A percentile compares a stretch with the other conserved stretches of the same genome.
Conservation (phyloP, 2,113 vertebrate species). For the Phalacrocorax brasilianus region DNA sequence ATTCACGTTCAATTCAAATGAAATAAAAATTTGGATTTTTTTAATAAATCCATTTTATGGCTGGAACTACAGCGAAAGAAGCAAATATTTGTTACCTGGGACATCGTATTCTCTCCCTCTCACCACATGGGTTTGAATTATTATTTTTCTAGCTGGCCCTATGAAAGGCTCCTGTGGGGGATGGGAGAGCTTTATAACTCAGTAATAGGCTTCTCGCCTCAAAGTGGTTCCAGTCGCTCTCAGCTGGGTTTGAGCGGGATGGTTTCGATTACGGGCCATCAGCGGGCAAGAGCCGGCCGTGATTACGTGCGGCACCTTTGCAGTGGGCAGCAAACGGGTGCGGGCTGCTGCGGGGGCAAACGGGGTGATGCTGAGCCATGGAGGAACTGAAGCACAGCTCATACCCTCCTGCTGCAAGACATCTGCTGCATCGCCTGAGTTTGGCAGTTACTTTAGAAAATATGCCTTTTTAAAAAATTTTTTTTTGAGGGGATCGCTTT, state of each 20-base stretch:
- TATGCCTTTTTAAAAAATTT: accelerated
- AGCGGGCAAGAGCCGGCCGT: accelerated
- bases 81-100: not conserved
- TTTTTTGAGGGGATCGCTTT: not conserved
- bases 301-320: accelerated
- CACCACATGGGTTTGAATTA: not conserved
- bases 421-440: accelerated
- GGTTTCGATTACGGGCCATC: not conserved
- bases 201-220: not conserved
- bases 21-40: slow-evolving; percentile 19
- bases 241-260: not conserved
- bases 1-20: not conserved
- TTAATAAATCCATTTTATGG: not conserved
- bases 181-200: not conserved
- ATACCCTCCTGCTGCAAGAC: not conserved
- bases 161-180: not conserved
- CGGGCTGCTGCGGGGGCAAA: not conserved
- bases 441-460: not conserved
- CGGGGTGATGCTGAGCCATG: accelerated
- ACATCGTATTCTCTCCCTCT: not conserved
- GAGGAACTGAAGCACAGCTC: not conserved
- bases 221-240: not conserved
- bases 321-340: not conserved
- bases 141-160: not conserved
- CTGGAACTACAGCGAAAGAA: not conserved